Evolutionary conservation across 2,113 vertebrate species (phyloP).

Genomic region (Equus przewalskii): DNA sequence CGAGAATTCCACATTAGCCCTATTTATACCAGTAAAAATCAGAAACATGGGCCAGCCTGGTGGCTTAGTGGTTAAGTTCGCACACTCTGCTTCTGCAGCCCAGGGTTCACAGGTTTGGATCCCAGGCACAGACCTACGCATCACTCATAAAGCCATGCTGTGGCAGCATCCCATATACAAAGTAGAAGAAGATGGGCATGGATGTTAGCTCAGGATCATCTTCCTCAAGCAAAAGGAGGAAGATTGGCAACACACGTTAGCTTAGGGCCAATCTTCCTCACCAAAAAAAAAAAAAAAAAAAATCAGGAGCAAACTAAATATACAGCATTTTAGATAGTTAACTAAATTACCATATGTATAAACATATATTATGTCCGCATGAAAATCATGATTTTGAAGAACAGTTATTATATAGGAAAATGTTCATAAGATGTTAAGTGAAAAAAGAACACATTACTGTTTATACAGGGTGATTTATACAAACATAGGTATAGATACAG

Average conservation of each 20-base stretch:
- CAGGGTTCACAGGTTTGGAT: too few species aligned
- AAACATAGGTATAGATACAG: not conserved
- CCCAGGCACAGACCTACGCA: too few species aligned
- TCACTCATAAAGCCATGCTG: too few species aligned
- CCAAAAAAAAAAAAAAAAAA: not conserved
- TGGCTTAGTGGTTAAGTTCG: too few species aligned
- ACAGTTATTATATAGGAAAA: not conserved
- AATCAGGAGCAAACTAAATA: not conserved
- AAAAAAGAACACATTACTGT: not conserved
- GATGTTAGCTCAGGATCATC: too few species aligned
- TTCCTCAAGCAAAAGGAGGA: too few species aligned
- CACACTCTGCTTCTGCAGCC: too few species aligned
- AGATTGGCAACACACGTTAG: too few species aligned
- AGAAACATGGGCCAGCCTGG: not conserved
- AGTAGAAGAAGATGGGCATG: too few species aligned
- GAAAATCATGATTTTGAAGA: constrained; percentile 15
- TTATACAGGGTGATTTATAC: not conserved
- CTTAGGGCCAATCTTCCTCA: too few species aligned
- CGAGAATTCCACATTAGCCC: not conserved
- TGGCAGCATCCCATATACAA: too few species aligned
- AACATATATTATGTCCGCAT: not conserved
- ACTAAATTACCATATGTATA: not conserved
- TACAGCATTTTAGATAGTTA: not conserved
- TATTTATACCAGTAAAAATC: not conserved
- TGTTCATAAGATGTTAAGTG: not conserved